Evolutionary conservation across 2,888 invertebrate genomes (phyloP), one percentile per base, ranked within the genome.

Genomic region (Oxytorus armatus): DNA sequence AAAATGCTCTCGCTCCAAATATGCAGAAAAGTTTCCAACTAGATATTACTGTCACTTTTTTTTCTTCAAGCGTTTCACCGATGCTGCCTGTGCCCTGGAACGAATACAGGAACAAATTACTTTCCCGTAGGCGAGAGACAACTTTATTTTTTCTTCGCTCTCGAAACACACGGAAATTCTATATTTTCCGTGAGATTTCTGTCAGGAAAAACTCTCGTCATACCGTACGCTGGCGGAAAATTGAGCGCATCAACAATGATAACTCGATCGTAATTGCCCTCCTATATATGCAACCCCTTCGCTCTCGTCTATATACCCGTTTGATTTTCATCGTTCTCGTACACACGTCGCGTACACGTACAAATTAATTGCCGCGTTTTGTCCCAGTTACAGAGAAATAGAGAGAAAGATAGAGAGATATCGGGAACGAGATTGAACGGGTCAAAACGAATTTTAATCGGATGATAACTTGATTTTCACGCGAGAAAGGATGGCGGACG

Each of bases 371-470:
- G 55, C 63, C 47, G 25, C 44, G 55, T 25, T 63, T 47, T 42
- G 65, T 47, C 16, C 53, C 53, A 59, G 63, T 63, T 59, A 51
- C 42, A 14, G 3, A 23, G 25, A 72, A 23, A 42, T 21, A 16
- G 47, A 49, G 42, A 18, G 42, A 33, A n/a, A 42, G 53, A 51
- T 61, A 68, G 51, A 59, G n/a, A n/a, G n/a, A n/a, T n/a, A n/a
- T n/a, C n/a, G n/a, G n/a, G n/a, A n/a, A n/a, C n/a, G n/a, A n/a
- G 55, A 79, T 65, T 21, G 14, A 65, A 29, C 59, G 66, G 42
- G 11, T 51, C 33, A 61, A 69, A 81, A 69, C 55, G 76, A 76
- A 80, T 83, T 82, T 80, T 80, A 80, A 83, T 79, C 80, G 76
- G 70, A 75, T 76, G 77, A 76, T 80, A 77, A 76, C 79, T 70